Evolutionary conservation across 2,113 vertebrate genomes (phyloP), one percentile per base, ranked within the genome.

Genomic region (Scalopus aquaticus): DNA sequence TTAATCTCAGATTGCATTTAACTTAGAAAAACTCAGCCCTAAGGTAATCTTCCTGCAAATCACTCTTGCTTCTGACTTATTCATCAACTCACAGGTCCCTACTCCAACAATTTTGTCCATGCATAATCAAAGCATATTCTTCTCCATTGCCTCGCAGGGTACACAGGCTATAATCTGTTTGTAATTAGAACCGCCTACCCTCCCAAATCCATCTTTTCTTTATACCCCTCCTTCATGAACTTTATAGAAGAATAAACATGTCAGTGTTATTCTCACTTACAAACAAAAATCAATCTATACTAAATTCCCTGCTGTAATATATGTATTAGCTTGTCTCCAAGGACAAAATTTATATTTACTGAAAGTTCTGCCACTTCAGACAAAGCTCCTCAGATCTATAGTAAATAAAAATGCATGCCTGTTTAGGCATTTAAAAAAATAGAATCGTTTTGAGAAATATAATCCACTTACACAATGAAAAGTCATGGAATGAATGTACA

Each of bases 281-380:
- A 82, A 96, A 84, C 78, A 98, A 96, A 98, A 98, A 98, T 98
- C 97, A 98, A 97, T 98, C 96, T 72, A 90, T 76, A 97, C 92
- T 91, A 96, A 97, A 98, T 96, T 97, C 90, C 88, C 88, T 96
- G 95, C 94, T 87, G 91, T 97, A 97, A 93, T 95, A 93, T 95
- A 96, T 96, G 93, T 97, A 98, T 98, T 98, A 97, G 97, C 96
- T 97, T 98, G 97, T 97, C 97, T 97, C 87, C 65, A 60, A 96
- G 96, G 94, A 97, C 95, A 97, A 97, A 97, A 97, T 96, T 98
- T 98, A 96, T 97, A 96, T 97, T 98, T 98, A 97, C 97, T 97
- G 98, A 97, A 98, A 98, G 96, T 93, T 81, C 65, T 93, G 97
- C 96, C 95, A 65, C 44, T 97, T 82, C 89, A 90, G 72, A 89